These are phyloP conservation scores for Mycteria americana DNA, from an alignment of 2,797 vertebrate genomes.

Conservation along the genomic window DNA sequence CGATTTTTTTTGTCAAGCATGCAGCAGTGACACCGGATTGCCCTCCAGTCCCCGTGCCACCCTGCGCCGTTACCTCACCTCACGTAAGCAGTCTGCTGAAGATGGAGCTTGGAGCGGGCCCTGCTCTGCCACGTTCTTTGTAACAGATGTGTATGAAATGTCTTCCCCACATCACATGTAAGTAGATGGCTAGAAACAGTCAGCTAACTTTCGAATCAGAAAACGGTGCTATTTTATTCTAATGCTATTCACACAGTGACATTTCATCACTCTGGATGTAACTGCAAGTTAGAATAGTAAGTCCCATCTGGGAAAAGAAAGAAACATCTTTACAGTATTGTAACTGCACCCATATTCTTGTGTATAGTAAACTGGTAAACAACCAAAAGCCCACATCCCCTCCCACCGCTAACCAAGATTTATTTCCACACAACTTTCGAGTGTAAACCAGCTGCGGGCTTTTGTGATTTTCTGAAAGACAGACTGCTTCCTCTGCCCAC, in stretches of 20 bases:
- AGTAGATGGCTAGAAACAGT: not conserved
- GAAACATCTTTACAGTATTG: not conserved
- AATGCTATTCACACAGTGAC: not conserved
- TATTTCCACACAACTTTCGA: not conserved
- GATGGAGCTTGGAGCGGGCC: not conserved
- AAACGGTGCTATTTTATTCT: not conserved
- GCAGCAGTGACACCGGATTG: not conserved
- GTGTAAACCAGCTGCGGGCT: not conserved
- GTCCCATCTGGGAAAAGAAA: not conserved
- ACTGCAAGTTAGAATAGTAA: not conserved
- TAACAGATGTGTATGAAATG: fast-evolving
- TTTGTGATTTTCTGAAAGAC: not conserved
- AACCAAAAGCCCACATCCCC: not conserved
- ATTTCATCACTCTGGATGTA: not conserved
- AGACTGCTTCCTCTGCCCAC: too few relatives aligned
- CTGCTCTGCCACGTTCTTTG: not conserved
- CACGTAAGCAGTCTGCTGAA: not conserved
- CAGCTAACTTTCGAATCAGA: not conserved
- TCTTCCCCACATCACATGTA: not conserved
- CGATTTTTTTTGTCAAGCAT: fast-evolving
- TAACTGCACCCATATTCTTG: not conserved
- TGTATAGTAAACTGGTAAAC: not conserved
- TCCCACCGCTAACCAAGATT: not conserved
- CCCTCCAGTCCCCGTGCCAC: fast-evolving
- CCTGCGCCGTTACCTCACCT: not conserved